Evolutionary conservation across 2,797 vertebrate species (phyloP), one percentile per base, ranked within the genome.

Genomic region (Helostoma temminkii): DNA sequence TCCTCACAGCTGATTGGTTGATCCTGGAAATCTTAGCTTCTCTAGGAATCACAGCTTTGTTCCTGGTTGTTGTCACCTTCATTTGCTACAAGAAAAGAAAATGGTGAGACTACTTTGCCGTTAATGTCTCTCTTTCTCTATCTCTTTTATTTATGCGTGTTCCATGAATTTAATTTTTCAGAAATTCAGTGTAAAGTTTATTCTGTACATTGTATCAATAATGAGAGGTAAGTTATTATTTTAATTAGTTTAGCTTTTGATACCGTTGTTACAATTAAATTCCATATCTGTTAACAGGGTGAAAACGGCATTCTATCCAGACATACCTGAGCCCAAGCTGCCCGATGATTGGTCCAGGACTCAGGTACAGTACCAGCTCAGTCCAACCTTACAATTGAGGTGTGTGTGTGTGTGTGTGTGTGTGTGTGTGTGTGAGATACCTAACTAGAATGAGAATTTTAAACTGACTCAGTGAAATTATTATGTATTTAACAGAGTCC

Each of bases 221-320:
- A 64, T 1, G 11, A 28, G 30, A 6, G 30, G 19, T 37, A 37
- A 19, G 12, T 8, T 25, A 26, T 39, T 11, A 16, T 41, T 34
- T 37, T 2, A 9, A 34, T 47, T 39, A 43, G 3, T 67, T n/a
- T 8, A 11, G 4, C 16, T 16, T 52, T 53, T 66, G 4, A 63
- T 64, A 18, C 32, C 79, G 10, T 18, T 36, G 12, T 36, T 36
- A 36, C 34, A 12, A n/a, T 14, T 10, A 36, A 36, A 36, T 10
- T 36, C 34, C 12, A 37, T 16, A 37, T 87, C 74, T 83, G 3
- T 76, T 19, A 83, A 61, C 90, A 99, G 97, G 97, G 96, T 99
- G 89, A 99, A 98, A 88, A 95, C 93, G 81, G 96, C 96, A 0
- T 97, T 99, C 88, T 98, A 98, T 73, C 97, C 98, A 39, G 96